Percentiles rank a stretch among this genome's conserved stretches.
These are phyloP conservation scores for Pseudoips prasinana DNA, from an alignment of 2,888 invertebrate species.

Conservation along the genomic window DNA sequence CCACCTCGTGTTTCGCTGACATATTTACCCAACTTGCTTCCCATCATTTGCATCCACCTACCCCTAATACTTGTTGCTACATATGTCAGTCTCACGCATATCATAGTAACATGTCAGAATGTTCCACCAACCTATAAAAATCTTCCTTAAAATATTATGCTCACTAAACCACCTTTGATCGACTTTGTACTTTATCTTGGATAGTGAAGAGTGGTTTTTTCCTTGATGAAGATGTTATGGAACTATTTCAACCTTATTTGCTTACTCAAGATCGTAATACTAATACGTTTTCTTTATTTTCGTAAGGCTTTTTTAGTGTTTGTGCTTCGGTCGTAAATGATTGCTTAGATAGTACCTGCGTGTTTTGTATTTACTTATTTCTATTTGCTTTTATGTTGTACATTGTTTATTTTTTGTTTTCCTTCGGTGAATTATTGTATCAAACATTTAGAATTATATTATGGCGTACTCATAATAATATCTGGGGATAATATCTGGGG, in stretches of 20 bases:
- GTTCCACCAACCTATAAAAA: constrained; percentile 30
- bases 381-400: no score
- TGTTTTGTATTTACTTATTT: no score
- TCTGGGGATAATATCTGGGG: no score
- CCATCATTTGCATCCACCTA: no score
- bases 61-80: constrained; percentile 31
- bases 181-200: constrained; percentile 7
- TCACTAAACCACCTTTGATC: constrained; percentile 1
- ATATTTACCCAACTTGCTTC: no score
- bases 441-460: no score
- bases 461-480: no score
- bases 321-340: neutral
- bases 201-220: no score
- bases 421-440: no score
- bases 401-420: no score
- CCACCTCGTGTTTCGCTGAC: no score
- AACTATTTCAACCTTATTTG: constrained; percentile 42
- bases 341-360: no score
- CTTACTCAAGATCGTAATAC: constrained; percentile 40
- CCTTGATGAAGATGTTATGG: neutral
- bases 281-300: constrained; percentile 34
- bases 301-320: constrained; percentile 20
- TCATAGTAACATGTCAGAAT: constrained; percentile 33
- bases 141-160: constrained; percentile 33
- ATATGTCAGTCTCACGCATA: constrained; percentile 35